Conservation (phyloP, 2,888 invertebrate genomes). For the Drosophila siamana region DNA sequence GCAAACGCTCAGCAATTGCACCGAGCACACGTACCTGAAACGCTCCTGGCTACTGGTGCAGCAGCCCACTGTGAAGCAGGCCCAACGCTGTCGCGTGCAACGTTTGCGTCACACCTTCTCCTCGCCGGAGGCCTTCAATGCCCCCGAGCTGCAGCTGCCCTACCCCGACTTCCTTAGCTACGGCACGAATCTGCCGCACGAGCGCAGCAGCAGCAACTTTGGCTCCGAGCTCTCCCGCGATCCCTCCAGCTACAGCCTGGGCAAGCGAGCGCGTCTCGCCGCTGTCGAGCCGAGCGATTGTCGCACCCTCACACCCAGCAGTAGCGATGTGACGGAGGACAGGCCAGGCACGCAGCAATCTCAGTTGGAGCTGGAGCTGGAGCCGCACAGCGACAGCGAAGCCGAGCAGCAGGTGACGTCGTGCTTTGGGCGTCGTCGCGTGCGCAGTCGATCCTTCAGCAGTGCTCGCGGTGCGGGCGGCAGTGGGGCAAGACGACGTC, state of each 20-base stretch:
- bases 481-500: conserved; percentile 33
- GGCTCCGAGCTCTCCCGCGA: conserved; percentile 84
- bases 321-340: conserved; percentile 15
- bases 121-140: conserved; percentile 83
- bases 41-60: conserved; percentile 84
- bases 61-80: conserved; percentile 49
- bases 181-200: conserved; percentile 84
- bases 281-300: conserved; percentile 43
- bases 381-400: conserved; percentile 62
- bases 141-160: conserved; percentile 66
- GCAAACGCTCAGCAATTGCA: conserved; percentile 67
- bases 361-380: conserved; percentile 26
- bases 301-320: conserved; percentile 38
- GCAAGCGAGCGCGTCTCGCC: conserved; percentile 49
- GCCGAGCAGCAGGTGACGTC: conserved; percentile 72
- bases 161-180: conserved; percentile 82
- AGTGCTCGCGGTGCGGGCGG: conserved; percentile 45
- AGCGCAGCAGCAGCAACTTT: conserved; percentile 83
- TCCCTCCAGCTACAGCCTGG: conserved; percentile 71
- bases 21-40: conserved; percentile 83
- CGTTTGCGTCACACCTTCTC: conserved; percentile 84
- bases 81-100: conserved; percentile 76
- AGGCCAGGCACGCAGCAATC: too few species aligned
- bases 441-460: conserved; percentile 84
- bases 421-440: conserved; percentile 83